Conservation (phyloP, 2,797 vertebrate genomes). For the Rhinella marina region DNA sequence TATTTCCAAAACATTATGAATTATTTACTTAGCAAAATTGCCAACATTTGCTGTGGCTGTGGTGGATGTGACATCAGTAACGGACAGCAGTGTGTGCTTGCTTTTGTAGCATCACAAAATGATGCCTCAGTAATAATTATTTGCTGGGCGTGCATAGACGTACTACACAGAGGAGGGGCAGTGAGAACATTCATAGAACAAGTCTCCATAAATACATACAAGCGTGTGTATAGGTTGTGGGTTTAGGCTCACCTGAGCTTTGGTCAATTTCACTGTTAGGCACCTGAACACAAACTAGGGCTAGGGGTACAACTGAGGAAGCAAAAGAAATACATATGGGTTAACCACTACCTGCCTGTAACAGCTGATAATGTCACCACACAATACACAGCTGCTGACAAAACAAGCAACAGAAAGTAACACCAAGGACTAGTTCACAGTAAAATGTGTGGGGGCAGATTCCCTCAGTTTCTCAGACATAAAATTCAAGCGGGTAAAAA, state of each 20-base stretch:
- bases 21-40: no score
- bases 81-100: not conserved
- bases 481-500: not conserved
- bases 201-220: not conserved
- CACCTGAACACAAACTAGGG: not conserved
- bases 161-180: not conserved
- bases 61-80: no score
- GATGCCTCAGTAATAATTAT: not conserved
- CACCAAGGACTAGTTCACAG: not conserved
- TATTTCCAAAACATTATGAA: no score
- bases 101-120: not conserved
- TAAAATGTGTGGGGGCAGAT: not conserved
- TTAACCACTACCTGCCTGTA: slow-evolving; percentile 53
- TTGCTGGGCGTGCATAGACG: not conserved
- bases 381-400: slow-evolving; percentile 18
- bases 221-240: not conserved
- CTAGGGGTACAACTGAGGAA: not conserved
- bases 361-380: slow-evolving; percentile 29
- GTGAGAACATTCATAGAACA: not conserved
- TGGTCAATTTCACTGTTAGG: not conserved
- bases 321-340: slow-evolving; percentile 15
- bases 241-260: not conserved
- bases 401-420: slow-evolving; percentile 33
- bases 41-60: not conserved
- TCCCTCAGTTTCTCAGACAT: not conserved